phyloP scores from a whole-genome alignment of 2,888 invertebrate genomes.

The Chironomus tentans region DNA sequence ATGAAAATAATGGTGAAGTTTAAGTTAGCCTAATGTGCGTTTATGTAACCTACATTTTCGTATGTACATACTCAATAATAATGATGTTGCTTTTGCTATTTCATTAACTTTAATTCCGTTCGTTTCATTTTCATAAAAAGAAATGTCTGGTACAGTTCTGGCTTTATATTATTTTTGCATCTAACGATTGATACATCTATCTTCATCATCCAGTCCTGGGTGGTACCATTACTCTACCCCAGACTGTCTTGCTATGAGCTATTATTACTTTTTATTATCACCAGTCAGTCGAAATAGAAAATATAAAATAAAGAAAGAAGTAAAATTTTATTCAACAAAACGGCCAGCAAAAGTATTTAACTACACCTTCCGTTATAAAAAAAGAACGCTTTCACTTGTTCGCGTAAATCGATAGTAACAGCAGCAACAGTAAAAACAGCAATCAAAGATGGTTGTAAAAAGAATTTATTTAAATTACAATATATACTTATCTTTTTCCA shows the following conservation, averaged over 20 bases:
- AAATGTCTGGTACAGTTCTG: background rate
- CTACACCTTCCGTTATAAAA: conserved; percentile 14
- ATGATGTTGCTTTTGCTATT: background rate
- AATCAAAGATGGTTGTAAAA: background rate
- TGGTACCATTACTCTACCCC: background rate
- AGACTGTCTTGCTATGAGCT: no score
- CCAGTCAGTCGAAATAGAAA: background rate
- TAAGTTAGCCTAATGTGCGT: background rate
- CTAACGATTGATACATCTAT: background rate
- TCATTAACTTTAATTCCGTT: background rate
- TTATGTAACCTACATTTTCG: background rate
- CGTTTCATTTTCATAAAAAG: background rate
- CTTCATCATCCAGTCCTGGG: background rate
- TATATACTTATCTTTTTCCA: background rate
- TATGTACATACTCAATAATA: background rate
- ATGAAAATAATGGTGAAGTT: background rate
- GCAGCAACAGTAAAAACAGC: no score
- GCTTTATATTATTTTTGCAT: no score
- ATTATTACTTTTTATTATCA: no score
- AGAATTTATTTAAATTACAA: background rate
- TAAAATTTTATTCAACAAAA: background rate
- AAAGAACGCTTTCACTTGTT: conserved; percentile 26
- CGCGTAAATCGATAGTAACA: background rate
- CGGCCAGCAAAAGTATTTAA: background rate
- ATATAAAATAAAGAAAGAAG: background rate